Evolutionary conservation across 2,113 vertebrate genomes (phyloP).

Genomic region (Xyliphius kryptos): DNA sequence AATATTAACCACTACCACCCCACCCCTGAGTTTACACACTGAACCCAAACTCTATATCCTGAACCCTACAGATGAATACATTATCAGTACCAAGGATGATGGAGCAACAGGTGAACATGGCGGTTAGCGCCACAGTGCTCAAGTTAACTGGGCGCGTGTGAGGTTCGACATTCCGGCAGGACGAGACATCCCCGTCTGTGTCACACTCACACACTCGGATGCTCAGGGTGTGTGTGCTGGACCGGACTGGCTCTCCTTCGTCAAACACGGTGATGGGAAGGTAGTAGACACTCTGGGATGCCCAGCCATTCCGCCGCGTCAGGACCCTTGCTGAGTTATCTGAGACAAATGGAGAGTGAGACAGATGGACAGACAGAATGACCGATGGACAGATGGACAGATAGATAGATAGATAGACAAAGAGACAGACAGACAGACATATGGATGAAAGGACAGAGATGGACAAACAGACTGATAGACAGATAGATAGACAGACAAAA

Average conservation of each 20-base stretch:
- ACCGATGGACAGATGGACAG: too few species aligned
- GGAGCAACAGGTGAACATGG: conserved; percentile 89
- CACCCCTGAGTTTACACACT: too few species aligned
- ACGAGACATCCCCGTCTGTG: conserved; percentile 70
- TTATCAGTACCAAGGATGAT: conserved; percentile 76
- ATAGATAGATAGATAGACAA: too few species aligned
- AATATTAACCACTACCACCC: too few species aligned
- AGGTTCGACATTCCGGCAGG: conserved; percentile 77
- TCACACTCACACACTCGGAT: conserved; percentile 88
- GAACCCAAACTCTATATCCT: too few species aligned
- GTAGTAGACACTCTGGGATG: conserved; percentile 76
- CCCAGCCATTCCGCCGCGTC: conserved; percentile 80
- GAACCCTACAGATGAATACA: too few species aligned
- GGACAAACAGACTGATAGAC: too few species aligned
- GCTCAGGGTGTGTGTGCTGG: conserved; percentile 82
- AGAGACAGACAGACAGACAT: too few species aligned
- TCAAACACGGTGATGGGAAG: conserved; percentile 81
- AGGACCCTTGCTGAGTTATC: conserved; percentile 90
- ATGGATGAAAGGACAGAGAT: too few species aligned
- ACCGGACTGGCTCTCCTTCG: conserved; percentile 72
- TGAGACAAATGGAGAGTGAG: too few species aligned
- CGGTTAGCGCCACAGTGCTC: conserved; percentile 85
- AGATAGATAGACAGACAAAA: too few species aligned
- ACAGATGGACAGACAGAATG: too few species aligned
- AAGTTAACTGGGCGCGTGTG: conserved; percentile 79